phyloP scores from a whole-genome alignment of 1,140 invertebrate species.

The Homarus americanus region DNA sequence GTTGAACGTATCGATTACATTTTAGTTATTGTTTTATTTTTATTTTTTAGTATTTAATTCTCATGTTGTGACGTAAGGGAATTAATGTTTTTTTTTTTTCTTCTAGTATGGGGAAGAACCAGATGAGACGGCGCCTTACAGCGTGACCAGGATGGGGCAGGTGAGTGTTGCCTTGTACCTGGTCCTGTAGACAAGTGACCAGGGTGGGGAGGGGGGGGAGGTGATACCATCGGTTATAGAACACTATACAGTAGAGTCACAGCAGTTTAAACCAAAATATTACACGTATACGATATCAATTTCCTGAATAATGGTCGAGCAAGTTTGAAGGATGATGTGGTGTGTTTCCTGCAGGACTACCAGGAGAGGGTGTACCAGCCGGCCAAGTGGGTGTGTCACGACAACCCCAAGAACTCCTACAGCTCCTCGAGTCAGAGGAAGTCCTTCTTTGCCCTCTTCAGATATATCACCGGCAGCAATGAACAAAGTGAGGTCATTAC shows the following conservation, averaged over 20 bases:
- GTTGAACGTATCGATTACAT: no score
- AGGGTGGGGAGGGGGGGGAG: no score
- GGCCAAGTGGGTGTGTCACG: constrained; percentile 22
- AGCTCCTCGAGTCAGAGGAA: neutral
- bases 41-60: neutral
- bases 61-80: neutral
- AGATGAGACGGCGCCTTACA: neutral
- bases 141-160: neutral
- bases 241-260: no score
- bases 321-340: neutral
- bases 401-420: neutral
- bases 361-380: neutral
- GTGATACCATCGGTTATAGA: no score
- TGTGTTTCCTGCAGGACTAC: neutral
- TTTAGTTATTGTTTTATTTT: no score
- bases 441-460: neutral
- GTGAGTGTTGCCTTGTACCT: neutral
- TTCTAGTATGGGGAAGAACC: neutral
- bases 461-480: constrained; percentile 1
- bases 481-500: neutral
- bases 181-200: no score
- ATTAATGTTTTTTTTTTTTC: neutral
- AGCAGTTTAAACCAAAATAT: neutral
- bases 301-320: neutral
- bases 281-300: neutral